Evolutionary conservation across 53 echinoderm and acorn worm species (phyloP).

Genomic region (Temnopleurus reevesii): DNA sequence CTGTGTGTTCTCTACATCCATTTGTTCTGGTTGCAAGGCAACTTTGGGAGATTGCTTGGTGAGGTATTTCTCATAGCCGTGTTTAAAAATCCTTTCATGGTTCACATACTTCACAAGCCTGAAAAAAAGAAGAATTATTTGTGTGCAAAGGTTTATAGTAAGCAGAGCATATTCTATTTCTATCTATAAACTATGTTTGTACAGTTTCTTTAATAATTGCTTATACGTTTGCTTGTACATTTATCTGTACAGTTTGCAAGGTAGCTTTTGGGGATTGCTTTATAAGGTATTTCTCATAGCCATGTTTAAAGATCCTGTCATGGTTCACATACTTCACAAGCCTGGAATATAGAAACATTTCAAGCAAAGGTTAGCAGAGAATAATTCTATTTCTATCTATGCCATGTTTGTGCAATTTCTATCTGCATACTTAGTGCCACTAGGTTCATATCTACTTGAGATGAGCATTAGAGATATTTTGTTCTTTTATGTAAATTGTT

Average conservation of each 20-base stretch:
- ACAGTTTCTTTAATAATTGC: no score
- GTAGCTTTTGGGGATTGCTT: background rate
- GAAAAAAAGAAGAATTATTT: background rate
- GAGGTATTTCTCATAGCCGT: slow-evolving; percentile 51
- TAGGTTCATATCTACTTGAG: no score
- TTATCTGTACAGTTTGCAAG: background rate
- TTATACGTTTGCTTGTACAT: background rate
- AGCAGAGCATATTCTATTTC: no score
- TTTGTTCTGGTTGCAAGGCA: background rate
- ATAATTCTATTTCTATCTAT: no score
- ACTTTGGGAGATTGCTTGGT: background rate
- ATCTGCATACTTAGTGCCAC: no score
- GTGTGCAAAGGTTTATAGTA: no score
- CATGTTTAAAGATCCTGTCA: slow-evolving; percentile 6
- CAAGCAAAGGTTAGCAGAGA: no score
- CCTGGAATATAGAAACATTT: background rate
- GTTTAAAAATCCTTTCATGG: background rate
- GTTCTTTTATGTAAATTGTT: no score
- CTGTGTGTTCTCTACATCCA: background rate
- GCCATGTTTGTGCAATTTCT: no score
- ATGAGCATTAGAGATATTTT: no score
- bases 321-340: slow-evolving; percentile 22
- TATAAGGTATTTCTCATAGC: slow-evolving; percentile 48
- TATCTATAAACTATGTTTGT: no score
- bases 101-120: slow-evolving; percentile 29